phyloP scores from a whole-genome alignment of 2,113 vertebrate genomes.

The Piliocolobus tephrosceles region DNA sequence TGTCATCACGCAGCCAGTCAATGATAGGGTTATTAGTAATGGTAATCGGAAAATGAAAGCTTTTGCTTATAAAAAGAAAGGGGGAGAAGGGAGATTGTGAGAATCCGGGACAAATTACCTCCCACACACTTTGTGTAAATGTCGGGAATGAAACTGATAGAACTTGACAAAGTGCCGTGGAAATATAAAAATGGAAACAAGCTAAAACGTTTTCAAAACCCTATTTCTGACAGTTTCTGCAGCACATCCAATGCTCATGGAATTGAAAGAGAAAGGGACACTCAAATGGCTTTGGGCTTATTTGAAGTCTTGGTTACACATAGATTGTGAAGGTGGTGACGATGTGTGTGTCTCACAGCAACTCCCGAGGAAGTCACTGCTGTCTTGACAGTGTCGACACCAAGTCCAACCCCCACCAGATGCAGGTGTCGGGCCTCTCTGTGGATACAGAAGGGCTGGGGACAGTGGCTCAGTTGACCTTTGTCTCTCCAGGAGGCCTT shows the following conservation, averaged over 20 bases:
- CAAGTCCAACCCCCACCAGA: not conserved
- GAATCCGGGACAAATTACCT: not conserved
- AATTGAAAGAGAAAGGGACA: not conserved
- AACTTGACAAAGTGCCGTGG: not conserved
- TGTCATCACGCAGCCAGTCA: too few species aligned
- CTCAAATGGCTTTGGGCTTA: not conserved
- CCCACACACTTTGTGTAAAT: fast-evolving
- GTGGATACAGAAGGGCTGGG: not conserved
- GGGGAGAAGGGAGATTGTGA: not conserved
- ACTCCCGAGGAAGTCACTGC: fast-evolving
- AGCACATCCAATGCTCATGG: not conserved
- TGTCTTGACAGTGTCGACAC: not conserved
- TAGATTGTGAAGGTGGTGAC: not conserved
- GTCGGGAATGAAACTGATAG: not conserved
- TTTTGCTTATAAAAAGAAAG: not conserved
- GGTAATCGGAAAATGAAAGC: not conserved
- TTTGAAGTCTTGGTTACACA: not conserved
- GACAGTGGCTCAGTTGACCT: too few species aligned
- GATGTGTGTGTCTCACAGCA: not conserved
- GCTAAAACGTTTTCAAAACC: not conserved
- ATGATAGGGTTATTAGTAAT: not conserved
- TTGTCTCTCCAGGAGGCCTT: not conserved
- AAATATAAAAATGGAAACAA: not conserved
- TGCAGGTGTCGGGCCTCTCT: fast-evolving
- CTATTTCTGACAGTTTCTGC: not conserved